These are phyloP conservation scores for Erpobdella octoculata DNA, from an alignment of 2,888 invertebrate genomes.

Conservation along the genomic window DNA sequence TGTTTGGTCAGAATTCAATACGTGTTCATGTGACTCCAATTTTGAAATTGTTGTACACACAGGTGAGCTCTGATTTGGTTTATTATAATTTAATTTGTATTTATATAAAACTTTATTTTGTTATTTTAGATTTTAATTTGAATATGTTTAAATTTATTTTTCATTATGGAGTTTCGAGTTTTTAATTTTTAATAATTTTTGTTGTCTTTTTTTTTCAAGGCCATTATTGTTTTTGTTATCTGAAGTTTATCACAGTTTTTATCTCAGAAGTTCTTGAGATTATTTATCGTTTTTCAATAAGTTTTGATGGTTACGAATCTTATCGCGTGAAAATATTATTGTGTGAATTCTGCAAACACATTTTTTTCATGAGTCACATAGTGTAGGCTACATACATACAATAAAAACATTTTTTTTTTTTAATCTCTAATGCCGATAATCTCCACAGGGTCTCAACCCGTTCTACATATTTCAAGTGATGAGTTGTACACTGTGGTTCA, in stretches of 20 bases:
- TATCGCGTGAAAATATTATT: not conserved
- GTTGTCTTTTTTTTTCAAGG: too few species aligned
- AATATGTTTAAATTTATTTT: too few species aligned
- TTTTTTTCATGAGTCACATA: not conserved
- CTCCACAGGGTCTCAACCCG: conserved; percentile 66
- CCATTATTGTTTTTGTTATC: too few species aligned
- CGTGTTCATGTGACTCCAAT: conserved; percentile 55
- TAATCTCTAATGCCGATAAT: not conserved
- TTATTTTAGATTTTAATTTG: too few species aligned
- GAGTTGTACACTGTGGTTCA: conserved; percentile 73
- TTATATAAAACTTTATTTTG: too few species aligned
- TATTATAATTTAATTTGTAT: too few species aligned
- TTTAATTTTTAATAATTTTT: too few species aligned
- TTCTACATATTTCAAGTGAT: conserved; percentile 92
- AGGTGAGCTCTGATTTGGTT: too few species aligned
- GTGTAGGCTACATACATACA: not conserved
- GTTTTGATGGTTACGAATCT: not conserved
- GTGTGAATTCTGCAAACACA: not conserved
- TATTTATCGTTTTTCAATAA: not conserved
- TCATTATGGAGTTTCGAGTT: too few species aligned
- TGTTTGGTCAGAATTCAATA: conserved; percentile 55
- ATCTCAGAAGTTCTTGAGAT: too few species aligned
- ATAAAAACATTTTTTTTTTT: not conserved
- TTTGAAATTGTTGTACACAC: conserved; percentile 52
- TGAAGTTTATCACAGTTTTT: too few species aligned